phyloP scores from a whole-genome alignment of 2,797 vertebrate genomes.

The Chaetodon trifasciatus region DNA sequence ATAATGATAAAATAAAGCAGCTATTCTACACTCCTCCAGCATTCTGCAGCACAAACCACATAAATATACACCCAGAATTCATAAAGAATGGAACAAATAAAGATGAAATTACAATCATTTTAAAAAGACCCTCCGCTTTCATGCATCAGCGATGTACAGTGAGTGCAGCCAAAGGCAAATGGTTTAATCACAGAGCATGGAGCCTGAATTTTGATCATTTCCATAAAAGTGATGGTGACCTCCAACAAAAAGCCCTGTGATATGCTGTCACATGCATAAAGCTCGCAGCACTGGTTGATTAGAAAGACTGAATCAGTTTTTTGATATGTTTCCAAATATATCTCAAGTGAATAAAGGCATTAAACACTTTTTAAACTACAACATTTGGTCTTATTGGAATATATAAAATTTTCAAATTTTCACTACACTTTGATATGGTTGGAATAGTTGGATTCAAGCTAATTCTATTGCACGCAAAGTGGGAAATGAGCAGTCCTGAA shows the following conservation, averaged over 20 bases:
- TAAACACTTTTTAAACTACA: neutral
- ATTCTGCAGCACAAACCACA: slow-evolving; percentile 20
- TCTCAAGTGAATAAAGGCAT: neutral
- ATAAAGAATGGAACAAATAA: slow-evolving; percentile 17
- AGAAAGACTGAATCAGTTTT: neutral
- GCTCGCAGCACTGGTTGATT: neutral
- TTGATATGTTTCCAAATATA: slow-evolving; percentile 2
- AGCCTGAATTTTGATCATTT: slow-evolving; percentile 17
- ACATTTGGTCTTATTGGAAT: neutral
- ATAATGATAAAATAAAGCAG: neutral
- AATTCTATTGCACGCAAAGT: neutral
- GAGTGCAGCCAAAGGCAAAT: slow-evolving; percentile 32
- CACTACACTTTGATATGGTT: slow-evolving; percentile 12
- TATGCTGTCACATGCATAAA: neutral
- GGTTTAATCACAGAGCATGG: neutral
- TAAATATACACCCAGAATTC: neutral
- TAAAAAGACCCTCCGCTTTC: slow-evolving; percentile 1
- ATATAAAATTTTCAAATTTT: slow-evolving; percentile 6
- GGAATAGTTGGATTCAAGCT: neutral
- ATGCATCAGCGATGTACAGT: slow-evolving; percentile 1
- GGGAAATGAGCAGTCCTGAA: neutral
- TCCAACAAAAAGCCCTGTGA: neutral
- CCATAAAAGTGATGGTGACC: slow-evolving; percentile 9
- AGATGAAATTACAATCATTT: slow-evolving; percentile 8
- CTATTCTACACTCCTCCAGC: neutral